These are phyloP conservation scores for Pseudomugil tenellus DNA, from an alignment of 2,797 vertebrate genomes.

Conservation along the genomic window DNA sequence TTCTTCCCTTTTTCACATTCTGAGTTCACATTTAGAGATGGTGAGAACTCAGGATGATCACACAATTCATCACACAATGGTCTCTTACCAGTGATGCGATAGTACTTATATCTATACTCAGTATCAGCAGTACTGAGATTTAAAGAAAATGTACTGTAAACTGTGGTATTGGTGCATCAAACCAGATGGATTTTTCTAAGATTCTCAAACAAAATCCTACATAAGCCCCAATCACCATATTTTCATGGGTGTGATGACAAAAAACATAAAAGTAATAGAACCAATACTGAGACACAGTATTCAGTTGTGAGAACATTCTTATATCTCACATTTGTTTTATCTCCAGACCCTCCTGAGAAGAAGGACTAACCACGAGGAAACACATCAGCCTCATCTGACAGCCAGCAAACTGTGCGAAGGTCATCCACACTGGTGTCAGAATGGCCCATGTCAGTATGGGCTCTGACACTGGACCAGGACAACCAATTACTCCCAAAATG, in stretches of 20 bases:
- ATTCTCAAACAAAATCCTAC: not conserved
- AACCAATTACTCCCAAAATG: constrained; percentile 65
- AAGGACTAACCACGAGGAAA: constrained; percentile 76
- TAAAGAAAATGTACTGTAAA: too few relatives aligned
- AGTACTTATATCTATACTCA: too few relatives aligned
- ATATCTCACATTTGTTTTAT: constrained; percentile 26
- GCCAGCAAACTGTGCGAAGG: constrained; percentile 86
- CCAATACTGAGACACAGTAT: not conserved
- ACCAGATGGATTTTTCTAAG: not conserved
- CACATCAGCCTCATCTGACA: constrained; percentile 84
- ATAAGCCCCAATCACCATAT: not conserved
- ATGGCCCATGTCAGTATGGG: constrained; percentile 70
- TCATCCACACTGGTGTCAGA: constrained; percentile 76
- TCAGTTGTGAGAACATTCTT: not conserved
- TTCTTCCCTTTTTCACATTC: too few relatives aligned
- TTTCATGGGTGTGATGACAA: not conserved
- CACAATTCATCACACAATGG: too few relatives aligned
- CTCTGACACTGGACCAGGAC: constrained; percentile 76
- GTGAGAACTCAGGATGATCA: too few relatives aligned
- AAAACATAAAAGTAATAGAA: not conserved
- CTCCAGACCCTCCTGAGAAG: constrained; percentile 67
- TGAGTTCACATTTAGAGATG: too few relatives aligned
- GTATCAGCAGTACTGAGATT: too few relatives aligned
- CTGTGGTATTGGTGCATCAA: not conserved
- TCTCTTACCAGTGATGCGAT: too few relatives aligned